Evolutionary conservation across 2,113 vertebrate species (phyloP).

Genomic region (Myotis davidii): DNA sequence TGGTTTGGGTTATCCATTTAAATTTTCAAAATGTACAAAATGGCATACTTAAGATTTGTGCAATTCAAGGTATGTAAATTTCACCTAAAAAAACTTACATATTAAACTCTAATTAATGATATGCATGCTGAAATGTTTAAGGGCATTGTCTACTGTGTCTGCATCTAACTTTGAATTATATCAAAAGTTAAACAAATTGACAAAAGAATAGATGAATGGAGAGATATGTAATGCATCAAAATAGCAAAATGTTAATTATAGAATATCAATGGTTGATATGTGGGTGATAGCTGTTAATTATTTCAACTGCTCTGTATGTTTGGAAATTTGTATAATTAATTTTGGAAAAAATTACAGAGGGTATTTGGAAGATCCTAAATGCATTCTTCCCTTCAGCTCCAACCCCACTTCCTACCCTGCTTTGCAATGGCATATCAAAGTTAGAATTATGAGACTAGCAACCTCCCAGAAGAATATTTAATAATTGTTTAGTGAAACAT

Average conservation of each 20-base stretch:
- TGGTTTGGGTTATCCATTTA: neutral
- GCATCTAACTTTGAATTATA: neutral
- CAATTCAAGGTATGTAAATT: neutral
- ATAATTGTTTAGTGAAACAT: neutral
- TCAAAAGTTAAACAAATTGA: neutral
- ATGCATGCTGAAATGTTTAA: neutral
- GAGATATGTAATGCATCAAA: neutral
- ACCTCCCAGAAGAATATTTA: neutral
- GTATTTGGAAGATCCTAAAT: neutral
- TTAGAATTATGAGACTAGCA: neutral
- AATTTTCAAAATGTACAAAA: neutral
- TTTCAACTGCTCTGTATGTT: neutral
- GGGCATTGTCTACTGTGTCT: neutral
- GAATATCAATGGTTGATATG: neutral
- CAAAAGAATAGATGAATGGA: neutral
- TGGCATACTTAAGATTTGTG: neutral
- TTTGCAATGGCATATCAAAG: neutral
- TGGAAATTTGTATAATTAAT: conserved; percentile 2
- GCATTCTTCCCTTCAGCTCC: neutral
- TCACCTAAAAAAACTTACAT: neutral
- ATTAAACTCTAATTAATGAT: neutral
- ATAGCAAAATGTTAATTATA: neutral
- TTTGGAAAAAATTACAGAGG: neutral
- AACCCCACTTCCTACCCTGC: neutral
- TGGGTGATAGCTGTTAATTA: neutral